These are phyloP conservation scores for Cheiracanthium punctorium DNA, from an alignment of 2,888 invertebrate genomes.

Conservation along the genomic window DNA sequence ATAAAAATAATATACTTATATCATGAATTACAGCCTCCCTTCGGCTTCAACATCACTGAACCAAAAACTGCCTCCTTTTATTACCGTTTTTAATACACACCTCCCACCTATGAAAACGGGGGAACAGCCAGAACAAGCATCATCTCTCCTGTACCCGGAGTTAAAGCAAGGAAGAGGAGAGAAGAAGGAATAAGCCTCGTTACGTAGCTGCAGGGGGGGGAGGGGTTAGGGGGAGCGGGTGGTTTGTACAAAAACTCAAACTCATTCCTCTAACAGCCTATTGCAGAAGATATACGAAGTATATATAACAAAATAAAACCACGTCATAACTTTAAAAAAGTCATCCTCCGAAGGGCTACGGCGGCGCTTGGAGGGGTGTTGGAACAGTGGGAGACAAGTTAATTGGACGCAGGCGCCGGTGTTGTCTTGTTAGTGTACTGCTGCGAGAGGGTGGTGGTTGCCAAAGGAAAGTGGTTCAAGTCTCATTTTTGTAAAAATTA, in stretches of 20 bases:
- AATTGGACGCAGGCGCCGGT: conserved; percentile 62
- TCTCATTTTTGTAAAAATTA: neutral
- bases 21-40: neutral
- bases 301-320: conserved; percentile 60
- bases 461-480: conserved; percentile 12
- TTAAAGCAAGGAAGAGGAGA: neutral
- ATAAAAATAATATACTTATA: neutral
- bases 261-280: conserved; percentile 64
- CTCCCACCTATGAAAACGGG: neutral
- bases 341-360: conserved; percentile 30
- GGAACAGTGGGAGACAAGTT: conserved; percentile 52
- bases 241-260: conserved; percentile 45
- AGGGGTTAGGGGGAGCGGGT: no score
- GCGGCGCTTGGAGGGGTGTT: conserved; percentile 24
- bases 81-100: conserved; percentile 15
- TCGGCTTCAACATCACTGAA: neutral
- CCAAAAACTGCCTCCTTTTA: neutral
- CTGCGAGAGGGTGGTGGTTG: neutral
- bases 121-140: neutral
- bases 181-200: conserved; percentile 22
- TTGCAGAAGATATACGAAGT: conserved; percentile 41
- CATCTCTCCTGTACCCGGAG: no score
- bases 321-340: conserved; percentile 64
- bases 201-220: conserved; percentile 9
- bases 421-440: conserved; percentile 36